These are phyloP conservation scores for Stenopsyche tienmushanensis DNA, from an alignment of 1,140 invertebrate species.

Conservation along the genomic window DNA sequence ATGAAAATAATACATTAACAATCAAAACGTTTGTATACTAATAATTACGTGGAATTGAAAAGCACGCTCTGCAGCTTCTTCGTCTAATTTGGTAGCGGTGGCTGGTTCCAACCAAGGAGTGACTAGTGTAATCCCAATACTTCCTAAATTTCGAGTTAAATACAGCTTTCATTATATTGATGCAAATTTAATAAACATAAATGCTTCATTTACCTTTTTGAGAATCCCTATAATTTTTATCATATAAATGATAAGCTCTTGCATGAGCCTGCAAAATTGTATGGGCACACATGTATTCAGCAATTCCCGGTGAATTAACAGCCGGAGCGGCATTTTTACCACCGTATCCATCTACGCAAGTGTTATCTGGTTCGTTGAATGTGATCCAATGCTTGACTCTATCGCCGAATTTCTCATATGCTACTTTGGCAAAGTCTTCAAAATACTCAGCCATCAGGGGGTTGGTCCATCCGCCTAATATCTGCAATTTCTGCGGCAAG, in stretches of 20 bases:
- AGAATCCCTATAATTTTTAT: slow-evolving; percentile 36
- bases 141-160: slow-evolving; percentile 42
- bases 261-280: slow-evolving; percentile 56
- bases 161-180: background rate
- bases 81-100: slow-evolving; percentile 47
- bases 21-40: too few relatives aligned
- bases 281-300: slow-evolving; percentile 51
- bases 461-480: slow-evolving; percentile 65
- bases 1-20: too few relatives aligned
- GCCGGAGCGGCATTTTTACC: slow-evolving; percentile 38
- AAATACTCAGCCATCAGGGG: slow-evolving; percentile 60
- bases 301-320: slow-evolving; percentile 42
- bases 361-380: slow-evolving; percentile 66
- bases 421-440: slow-evolving; percentile 60
- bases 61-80: slow-evolving; percentile 52
- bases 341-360: slow-evolving; percentile 44
- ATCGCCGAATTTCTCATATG: slow-evolving; percentile 61
- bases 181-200: background rate
- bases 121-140: slow-evolving; percentile 56
- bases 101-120: slow-evolving; percentile 55
- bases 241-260: slow-evolving; percentile 46
- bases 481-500: slow-evolving; percentile 59
- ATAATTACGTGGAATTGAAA: slow-evolving; percentile 57
- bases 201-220: slow-evolving; percentile 32
- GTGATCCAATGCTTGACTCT: slow-evolving; percentile 67